These are phyloP conservation scores for Diorhabda sublineata DNA, from an alignment of 1,140 invertebrate genomes.

Conservation along the genomic window DNA sequence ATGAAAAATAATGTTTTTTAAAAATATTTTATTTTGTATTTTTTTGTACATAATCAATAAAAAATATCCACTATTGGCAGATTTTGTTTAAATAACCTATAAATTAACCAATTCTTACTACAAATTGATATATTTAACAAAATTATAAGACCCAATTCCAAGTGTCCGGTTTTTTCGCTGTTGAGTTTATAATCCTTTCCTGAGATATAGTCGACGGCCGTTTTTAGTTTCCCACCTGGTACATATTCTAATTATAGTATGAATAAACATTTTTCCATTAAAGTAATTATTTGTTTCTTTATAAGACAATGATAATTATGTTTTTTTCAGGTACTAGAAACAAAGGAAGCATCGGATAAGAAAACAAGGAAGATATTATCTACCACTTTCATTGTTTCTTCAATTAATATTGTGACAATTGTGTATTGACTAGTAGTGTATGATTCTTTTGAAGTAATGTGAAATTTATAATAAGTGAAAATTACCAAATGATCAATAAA, in stretches of 20 bases:
- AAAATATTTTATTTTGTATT: too few species aligned
- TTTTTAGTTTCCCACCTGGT: background rate
- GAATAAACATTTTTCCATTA: background rate
- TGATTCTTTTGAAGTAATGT: background rate
- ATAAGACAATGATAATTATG: background rate
- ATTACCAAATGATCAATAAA: conserved; percentile 5
- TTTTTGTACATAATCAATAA: background rate
- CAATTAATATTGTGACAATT: background rate
- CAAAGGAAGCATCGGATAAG: background rate
- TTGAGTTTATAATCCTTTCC: background rate
- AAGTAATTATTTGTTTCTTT: background rate
- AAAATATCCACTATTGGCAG: too few species aligned
- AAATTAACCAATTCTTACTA: too few species aligned
- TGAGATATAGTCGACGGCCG: too few species aligned
- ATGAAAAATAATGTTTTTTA: too few species aligned
- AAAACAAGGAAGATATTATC: background rate
- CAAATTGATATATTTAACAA: too few species aligned
- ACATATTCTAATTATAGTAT: background rate
- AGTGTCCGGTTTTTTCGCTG: background rate
- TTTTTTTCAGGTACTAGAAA: background rate
- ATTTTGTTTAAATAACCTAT: too few species aligned
- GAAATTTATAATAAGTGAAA: conserved; percentile 3
- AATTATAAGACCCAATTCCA: too few species aligned
- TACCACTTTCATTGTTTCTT: background rate
- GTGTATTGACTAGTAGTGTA: background rate